Evolutionary conservation across 2,888 invertebrate genomes (phyloP).

Genomic region (Ophion costatus): DNA sequence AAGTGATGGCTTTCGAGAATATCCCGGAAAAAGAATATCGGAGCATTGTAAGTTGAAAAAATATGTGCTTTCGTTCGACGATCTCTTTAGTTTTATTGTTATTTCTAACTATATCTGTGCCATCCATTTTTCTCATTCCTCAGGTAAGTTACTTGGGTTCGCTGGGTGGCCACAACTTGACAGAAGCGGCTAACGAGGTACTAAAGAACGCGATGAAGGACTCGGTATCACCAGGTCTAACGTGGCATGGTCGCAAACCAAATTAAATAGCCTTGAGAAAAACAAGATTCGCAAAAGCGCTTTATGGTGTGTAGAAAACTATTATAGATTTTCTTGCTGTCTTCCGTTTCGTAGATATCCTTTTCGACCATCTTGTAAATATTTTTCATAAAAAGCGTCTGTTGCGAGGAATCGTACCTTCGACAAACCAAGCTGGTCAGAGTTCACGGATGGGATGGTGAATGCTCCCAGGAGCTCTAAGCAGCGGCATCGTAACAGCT

Average conservation of each 20-base stretch:
- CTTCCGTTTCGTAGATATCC: neutral
- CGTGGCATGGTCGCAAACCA: too few relatives aligned
- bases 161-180: neutral
- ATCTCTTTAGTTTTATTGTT: neutral
- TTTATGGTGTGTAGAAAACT: neutral
- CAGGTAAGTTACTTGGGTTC: constrained; percentile 24
- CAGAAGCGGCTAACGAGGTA: too few relatives aligned
- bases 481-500: constrained; percentile 10
- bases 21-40: constrained; percentile 11
- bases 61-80: neutral
- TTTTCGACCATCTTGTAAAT: neutral
- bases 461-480: neutral
- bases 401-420: constrained; percentile 10
- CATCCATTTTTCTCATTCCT: constrained; percentile 1
- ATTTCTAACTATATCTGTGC: neutral
- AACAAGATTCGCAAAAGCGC: too few relatives aligned
- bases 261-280: too few relatives aligned
- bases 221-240: too few relatives aligned
- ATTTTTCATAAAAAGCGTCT: constrained; percentile 9
- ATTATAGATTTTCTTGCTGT: neutral
- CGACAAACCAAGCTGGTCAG: constrained; percentile 9
- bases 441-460: constrained; percentile 3
- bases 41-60: neutral
- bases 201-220: too few relatives aligned
- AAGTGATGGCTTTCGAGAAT: constrained; percentile 15